A percentile compares a stretch with the other conserved stretches of the same genome.
Conservation (phyloP, 2,113 vertebrate species). For the Tautogolabrus adspersus region DNA sequence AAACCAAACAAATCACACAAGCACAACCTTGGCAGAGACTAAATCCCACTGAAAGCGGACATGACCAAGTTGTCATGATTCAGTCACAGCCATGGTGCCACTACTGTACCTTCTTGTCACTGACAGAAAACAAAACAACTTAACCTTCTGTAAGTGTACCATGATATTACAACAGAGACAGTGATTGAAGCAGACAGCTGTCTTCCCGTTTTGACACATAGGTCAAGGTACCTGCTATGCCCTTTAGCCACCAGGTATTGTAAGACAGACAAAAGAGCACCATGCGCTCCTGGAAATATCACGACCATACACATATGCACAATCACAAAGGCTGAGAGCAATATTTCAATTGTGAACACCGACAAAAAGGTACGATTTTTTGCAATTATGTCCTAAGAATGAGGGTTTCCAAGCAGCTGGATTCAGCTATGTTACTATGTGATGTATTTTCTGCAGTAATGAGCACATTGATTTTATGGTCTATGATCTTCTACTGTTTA, state of each 20-base stretch:
- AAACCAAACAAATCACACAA: neutral
- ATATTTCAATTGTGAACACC: neutral
- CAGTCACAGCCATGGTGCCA: slow-evolving; percentile 16
- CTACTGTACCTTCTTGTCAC: slow-evolving; percentile 25
- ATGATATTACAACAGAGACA: slow-evolving; percentile 34
- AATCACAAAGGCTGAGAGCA: neutral
- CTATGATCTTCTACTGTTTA: neutral
- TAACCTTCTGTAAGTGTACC: slow-evolving; percentile 28
- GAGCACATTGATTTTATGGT: too few species aligned
- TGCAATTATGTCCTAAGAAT: neutral
- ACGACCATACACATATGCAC: neutral
- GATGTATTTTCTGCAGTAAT: too few species aligned
- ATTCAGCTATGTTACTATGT: neutral
- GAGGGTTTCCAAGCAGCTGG: neutral
- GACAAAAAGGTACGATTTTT: neutral
- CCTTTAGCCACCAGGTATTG: slow-evolving; percentile 44
- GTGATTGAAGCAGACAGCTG: slow-evolving; percentile 37
- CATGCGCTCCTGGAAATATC: slow-evolving; percentile 5
- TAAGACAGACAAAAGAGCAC: slow-evolving; percentile 50
- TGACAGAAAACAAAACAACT: slow-evolving; percentile 29
- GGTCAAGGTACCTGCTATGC: slow-evolving; percentile 34
- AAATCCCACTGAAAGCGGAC: slow-evolving; percentile 19
- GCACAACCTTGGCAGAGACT: neutral
- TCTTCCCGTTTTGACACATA: slow-evolving; percentile 37
- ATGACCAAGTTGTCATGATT: slow-evolving; percentile 18